These are phyloP conservation scores for Temnothorax rugatulus DNA, from an alignment of 2,888 invertebrate species.

Conservation along the genomic window DNA sequence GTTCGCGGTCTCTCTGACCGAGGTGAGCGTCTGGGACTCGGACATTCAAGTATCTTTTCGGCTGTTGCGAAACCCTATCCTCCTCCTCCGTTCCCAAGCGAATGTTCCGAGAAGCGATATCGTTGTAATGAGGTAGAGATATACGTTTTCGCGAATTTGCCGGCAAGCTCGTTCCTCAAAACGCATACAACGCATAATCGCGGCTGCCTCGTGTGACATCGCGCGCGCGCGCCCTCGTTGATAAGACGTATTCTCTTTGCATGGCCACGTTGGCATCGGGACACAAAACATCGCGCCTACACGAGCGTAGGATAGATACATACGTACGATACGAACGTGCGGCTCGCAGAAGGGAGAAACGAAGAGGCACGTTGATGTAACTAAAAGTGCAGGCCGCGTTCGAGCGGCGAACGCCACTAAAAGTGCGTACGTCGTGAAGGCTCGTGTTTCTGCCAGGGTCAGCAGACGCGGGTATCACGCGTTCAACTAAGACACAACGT, in stretches of 20 bases:
- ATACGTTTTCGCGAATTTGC: slow-evolving; percentile 46
- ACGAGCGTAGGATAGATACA: slow-evolving; percentile 4
- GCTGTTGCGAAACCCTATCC: slow-evolving; percentile 13
- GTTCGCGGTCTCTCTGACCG: neutral
- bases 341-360: neutral
- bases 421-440: slow-evolving; percentile 72
- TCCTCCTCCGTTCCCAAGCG: neutral
- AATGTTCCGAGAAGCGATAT: slow-evolving; percentile 44
- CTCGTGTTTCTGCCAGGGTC: slow-evolving; percentile 72
- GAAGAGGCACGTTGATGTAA: slow-evolving; percentile 20
- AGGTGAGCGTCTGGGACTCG: neutral
- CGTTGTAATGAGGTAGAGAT: slow-evolving; percentile 50
- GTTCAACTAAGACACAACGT: slow-evolving; percentile 65
- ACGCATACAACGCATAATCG: slow-evolving; percentile 50
- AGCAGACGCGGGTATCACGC: slow-evolving; percentile 70
- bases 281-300: slow-evolving; percentile 52
- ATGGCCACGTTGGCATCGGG: slow-evolving; percentile 39
- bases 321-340: neutral
- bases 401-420: slow-evolving; percentile 61
- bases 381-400: slow-evolving; percentile 49
- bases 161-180: slow-evolving; percentile 29
- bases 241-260: slow-evolving; percentile 41
- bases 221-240: slow-evolving; percentile 12
- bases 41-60: slow-evolving; percentile 29
- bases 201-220: slow-evolving; percentile 33